These are phyloP conservation scores for Nycticebus coucang DNA, from an alignment of 2,113 vertebrate species.

Conservation along the genomic window DNA sequence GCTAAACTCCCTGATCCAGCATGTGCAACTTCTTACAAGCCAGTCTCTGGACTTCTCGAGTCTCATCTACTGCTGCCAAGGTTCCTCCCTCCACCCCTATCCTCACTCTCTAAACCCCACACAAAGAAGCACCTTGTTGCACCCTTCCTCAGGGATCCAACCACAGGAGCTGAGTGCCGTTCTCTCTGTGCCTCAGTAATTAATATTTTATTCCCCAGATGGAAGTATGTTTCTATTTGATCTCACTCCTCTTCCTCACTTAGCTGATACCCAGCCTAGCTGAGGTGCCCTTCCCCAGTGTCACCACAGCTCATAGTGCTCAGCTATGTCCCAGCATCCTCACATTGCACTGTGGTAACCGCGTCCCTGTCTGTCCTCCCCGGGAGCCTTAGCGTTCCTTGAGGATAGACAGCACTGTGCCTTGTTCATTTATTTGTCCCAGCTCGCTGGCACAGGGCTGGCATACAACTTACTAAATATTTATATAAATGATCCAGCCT, in stretches of 20 bases:
- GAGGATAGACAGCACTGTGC: neutral
- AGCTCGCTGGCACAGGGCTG: neutral
- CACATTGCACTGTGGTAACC: neutral
- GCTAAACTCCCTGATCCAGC: neutral
- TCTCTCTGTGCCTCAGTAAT: neutral
- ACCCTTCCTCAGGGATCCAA: neutral
- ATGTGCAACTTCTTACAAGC: neutral
- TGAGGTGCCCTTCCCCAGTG: neutral
- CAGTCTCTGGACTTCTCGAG: neutral
- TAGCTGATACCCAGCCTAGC: neutral
- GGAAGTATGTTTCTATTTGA: neutral
- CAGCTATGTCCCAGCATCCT: neutral
- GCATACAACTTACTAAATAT: neutral
- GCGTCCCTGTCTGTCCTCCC: neutral
- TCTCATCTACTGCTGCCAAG: neutral
- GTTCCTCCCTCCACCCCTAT: neutral
- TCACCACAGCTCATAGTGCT: neutral
- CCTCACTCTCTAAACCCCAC: neutral
- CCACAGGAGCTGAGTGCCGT: neutral
- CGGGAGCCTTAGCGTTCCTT: neutral
- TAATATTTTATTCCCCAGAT: neutral
- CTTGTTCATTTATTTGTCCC: neutral
- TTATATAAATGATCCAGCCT: neutral
- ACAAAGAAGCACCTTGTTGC: neutral
- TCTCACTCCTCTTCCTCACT: neutral